Base-by-base conservation (phyloP, 2,888 invertebrate genomes). In the Trachelus iudaicus region DNA sequence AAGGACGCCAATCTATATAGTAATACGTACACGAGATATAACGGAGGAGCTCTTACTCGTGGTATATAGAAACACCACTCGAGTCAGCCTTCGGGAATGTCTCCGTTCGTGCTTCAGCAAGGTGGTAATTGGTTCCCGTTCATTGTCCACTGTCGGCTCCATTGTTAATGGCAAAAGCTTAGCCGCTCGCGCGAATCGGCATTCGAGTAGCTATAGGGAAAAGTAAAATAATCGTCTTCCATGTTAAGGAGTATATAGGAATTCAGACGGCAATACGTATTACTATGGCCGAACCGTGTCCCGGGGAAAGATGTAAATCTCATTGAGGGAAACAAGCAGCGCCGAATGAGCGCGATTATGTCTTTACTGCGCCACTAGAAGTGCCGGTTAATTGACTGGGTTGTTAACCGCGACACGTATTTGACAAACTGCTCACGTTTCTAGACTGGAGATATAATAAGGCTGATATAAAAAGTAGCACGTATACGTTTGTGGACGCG, bases 101-200 rank as follows among this genome's bases (percentile, higher is more conserved):
- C 33, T 11, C 30, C 30, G 30, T 31, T 30, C 71, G 71, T 33
- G 31, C 71, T 56, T 56, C 56, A 11, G 56, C 56, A 56, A 56
- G 56, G 56, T 56, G 71, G 71, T 71, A 71, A 71, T 71, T 71
- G 71, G 71, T 34, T 69, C 71, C 12, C 31, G 71, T 71, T 71
- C 71, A 34, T 34, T 34, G 71, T 71, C 71, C 9, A 56, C 56
- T 56, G 56, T 56, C 23, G 56, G 56, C 56, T 56, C 56, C 23
- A 56, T 56, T 56, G 23, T 56, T 23, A 56, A 56, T 56, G 56
- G 23, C 23, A 23, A 56, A 56, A 56, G 56, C 56, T 56, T 56
- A 23, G 56, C 56, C 56, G 23, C 56, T 56, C 23, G 23, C 23
- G 56, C 23, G 56, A 56, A 56, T 56, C 56, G 56, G 23, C 23